Evolutionary conservation across 2,888 invertebrate genomes (phyloP).

Genomic region (Anthrax anthrax): DNA sequence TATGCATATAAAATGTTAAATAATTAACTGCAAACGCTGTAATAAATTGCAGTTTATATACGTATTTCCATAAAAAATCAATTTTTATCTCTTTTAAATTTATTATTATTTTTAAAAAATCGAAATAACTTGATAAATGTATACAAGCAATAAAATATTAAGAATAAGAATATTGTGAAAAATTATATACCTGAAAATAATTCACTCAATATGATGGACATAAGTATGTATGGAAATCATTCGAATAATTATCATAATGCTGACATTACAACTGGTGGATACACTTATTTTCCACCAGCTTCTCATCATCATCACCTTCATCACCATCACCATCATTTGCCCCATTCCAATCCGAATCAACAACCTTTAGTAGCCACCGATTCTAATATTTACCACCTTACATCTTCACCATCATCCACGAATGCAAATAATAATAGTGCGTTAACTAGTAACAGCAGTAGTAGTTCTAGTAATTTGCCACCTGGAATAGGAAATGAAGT

Average conservation of each 20-base stretch:
- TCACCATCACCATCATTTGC: constrained; percentile 17
- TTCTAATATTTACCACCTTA: neutral
- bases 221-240: constrained; percentile 36
- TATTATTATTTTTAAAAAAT: too few species aligned
- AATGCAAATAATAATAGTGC: constrained; percentile 4
- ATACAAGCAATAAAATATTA: too few species aligned
- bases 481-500: neutral
- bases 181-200: too few species aligned
- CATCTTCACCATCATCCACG: constrained; percentile 1
- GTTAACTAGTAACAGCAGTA: neutral
- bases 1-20: too few species aligned
- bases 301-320: constrained; percentile 19
- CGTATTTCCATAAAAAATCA: too few species aligned
- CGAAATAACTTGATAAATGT: too few species aligned
- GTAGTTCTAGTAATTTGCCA: neutral
- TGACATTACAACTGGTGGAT: constrained; percentile 14
- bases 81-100: too few species aligned
- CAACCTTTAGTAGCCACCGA: neutral
- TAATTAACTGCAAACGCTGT: too few species aligned
- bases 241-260: constrained; percentile 25
- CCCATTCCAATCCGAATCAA: constrained; percentile 10
- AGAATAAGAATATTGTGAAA: too few species aligned
- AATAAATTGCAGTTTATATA: too few species aligned
- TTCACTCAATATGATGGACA: constrained; percentile 34
- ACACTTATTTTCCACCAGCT: constrained; percentile 17